Evolutionary conservation across 1,140 invertebrate species (phyloP), one percentile per base, ranked within the genome.

Genomic region (Bacillus rossius): DNA sequence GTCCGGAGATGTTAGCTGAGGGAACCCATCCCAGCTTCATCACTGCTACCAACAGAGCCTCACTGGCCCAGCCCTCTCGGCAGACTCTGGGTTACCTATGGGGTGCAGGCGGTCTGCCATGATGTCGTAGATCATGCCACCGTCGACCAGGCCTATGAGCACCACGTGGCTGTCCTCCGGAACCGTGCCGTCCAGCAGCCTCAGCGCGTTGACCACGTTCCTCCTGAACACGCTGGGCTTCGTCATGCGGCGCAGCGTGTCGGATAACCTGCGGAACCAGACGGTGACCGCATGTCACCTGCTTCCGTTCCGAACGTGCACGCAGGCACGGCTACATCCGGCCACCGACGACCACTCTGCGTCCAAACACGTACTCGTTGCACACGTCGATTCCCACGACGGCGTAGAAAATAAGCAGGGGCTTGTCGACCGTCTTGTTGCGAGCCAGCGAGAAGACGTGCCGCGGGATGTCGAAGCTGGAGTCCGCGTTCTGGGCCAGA

Each of bases 361-460:
- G n/a, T n/a, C n/a, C 16, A 49, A 64, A 54, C 57, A 40, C 66
- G 65, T 71, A 79, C 77, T 70, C 69, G 61, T 77, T 79, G 63
- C 78, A 80, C 10, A 80, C 75, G 67, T 81, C 79, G 65, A 80
- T 81, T 49, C 77, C 79, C 62, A 79, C 67, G 60, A 78, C 65
- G 16, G 71, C 75, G 61, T 75, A 76, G 22, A 78, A 63, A 3
- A 79, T 60, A 4, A 80, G 56, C n/a, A 72, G 57, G 34, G 79
- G 78, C 56, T 74, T 66, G 65, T 80, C 79, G 20, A 62, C 56
- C 2, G 62, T 47, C 17, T 60, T 47, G 45, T 73, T 70, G 51
- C 76, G 57, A n/a, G 68, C 68, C 10, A 77, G 57, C 54, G 73
- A 75, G 26, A 51, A 49, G 10, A 66, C 59, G 55, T 71, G 66